phyloP scores from a whole-genome alignment of 2,888 invertebrate genomes.

The Tribolium freemani region DNA sequence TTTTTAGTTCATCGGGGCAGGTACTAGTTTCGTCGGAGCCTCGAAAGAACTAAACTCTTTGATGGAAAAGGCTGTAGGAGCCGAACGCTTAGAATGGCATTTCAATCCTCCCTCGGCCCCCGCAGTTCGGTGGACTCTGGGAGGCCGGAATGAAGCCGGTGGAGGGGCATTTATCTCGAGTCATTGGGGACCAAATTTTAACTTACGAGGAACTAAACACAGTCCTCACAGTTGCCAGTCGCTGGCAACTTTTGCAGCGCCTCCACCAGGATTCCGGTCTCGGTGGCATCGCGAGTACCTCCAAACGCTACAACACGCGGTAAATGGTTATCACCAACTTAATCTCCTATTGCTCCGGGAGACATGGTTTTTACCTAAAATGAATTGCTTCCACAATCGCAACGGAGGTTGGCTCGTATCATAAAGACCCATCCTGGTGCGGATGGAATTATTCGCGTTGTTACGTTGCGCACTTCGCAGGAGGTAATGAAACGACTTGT shows the following conservation, averaged over 20 bases:
- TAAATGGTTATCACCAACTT: background rate
- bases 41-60: no score
- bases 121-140: background rate
- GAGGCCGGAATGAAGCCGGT: background rate
- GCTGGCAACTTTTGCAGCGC: background rate
- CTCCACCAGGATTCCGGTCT: background rate
- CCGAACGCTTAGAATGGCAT: no score
- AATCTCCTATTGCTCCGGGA: background rate
- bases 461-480: background rate
- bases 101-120: no score
- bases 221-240: background rate
- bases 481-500: background rate
- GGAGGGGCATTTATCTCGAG: background rate
- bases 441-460: background rate
- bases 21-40: no score
- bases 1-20: no score
- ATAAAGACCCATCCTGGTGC: background rate
- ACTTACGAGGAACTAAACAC: background rate
- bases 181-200: background rate
- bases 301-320: background rate
- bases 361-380: background rate
- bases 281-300: background rate
- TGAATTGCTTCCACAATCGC: background rate
- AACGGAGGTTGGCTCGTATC: background rate
- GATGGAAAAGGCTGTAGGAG: no score